Evolutionary conservation across 2,113 vertebrate species (phyloP).

Genomic region (Hipposideros armiger): DNA sequence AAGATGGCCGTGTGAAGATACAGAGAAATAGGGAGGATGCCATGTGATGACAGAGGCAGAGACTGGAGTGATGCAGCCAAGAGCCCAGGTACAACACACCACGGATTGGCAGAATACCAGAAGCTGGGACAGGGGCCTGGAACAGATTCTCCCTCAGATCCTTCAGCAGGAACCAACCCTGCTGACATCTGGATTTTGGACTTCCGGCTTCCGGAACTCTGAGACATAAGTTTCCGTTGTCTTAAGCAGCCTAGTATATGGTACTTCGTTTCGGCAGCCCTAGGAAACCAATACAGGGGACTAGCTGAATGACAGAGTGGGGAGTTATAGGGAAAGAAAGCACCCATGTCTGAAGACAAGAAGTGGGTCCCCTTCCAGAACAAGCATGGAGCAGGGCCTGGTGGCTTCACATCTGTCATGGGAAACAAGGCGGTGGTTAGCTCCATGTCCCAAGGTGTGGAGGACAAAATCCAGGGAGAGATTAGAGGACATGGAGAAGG

Average conservation of each 20-base stretch:
- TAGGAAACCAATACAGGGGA: background rate
- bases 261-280: background rate
- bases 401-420: background rate
- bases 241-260: background rate
- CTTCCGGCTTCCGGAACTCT: background rate
- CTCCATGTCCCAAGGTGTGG: background rate
- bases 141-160: background rate
- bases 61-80: rapidly evolving
- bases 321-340: background rate
- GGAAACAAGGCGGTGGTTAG: background rate
- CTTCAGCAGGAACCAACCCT: background rate
- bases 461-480: background rate
- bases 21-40: background rate
- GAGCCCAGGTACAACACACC: too few relatives aligned
- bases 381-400: background rate
- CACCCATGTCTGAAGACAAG: background rate
- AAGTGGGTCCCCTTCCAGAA: background rate
- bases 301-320: background rate
- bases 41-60: rapidly evolving
- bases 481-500: background rate
- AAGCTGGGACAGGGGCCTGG: background rate
- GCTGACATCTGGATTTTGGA: background rate
- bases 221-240: background rate
- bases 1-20: background rate
- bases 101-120: rapidly evolving